Conservation (phyloP, 30 jellyfish, hydroid and myxozoan species). For the Aurelia aurita complex sp. Pacific region DNA sequence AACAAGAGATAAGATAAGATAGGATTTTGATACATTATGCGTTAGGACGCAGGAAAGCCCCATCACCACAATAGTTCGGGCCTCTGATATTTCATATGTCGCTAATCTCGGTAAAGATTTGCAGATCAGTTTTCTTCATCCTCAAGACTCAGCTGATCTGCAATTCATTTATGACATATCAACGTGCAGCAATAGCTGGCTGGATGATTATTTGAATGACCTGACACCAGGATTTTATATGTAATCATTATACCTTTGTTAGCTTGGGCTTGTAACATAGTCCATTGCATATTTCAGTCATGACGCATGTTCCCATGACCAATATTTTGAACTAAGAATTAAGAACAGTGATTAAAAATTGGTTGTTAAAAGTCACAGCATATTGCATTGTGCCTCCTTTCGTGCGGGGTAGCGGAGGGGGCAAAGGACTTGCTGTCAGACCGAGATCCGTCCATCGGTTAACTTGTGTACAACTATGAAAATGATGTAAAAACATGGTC, state of each 20-base stretch:
- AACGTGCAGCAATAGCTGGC: not conserved
- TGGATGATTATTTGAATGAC: not conserved
- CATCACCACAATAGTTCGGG: too few species aligned
- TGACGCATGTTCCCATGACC: not conserved
- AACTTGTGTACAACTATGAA: too few species aligned
- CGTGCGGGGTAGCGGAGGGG: not conserved
- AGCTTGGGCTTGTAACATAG: conserved; percentile 5
- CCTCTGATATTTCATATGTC: too few species aligned
- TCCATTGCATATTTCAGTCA: conserved; percentile 13
- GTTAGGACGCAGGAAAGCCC: too few species aligned
- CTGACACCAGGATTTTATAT: not conserved
- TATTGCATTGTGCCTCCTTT: not conserved
- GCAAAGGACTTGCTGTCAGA: not conserved
- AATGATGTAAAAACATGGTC: not conserved
- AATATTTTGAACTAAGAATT: not conserved
- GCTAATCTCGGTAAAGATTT: too few species aligned
- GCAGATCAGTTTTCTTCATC: too few species aligned
- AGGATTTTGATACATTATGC: too few species aligned
- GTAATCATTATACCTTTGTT: not conserved
- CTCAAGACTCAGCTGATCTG: conserved; percentile 3
- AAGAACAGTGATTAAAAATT: not conserved
- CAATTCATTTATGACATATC: not conserved
- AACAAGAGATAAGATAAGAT: too few species aligned
- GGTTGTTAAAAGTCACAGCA: not conserved
- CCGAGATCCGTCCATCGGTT: too few species aligned